phyloP scores from a whole-genome alignment of 2,888 invertebrate species.

The Xanthia togata region DNA sequence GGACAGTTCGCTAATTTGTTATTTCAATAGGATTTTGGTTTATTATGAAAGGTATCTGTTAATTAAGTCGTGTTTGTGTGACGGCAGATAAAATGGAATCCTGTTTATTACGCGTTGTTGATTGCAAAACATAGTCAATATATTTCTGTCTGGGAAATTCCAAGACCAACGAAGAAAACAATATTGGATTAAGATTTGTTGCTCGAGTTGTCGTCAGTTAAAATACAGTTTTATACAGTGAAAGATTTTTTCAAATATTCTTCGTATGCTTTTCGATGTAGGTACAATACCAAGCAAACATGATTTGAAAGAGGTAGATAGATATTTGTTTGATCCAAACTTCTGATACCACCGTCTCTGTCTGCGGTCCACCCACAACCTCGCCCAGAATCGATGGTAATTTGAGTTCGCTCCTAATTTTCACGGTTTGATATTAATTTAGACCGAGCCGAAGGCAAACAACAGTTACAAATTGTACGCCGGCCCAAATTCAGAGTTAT shows the following conservation, averaged over 20 bases:
- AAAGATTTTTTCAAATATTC: not conserved
- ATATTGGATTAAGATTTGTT: not conserved
- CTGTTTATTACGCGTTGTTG: constrained; percentile 8
- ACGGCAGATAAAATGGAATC: not conserved
- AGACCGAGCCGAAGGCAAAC: constrained; percentile 74
- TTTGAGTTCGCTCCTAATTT: constrained; percentile 74
- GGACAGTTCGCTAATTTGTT: constrained; percentile 3
- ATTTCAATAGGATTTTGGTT: constrained; percentile 32
- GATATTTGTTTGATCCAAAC: constrained; percentile 18
- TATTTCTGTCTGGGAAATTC: not conserved
- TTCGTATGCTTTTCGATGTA: not conserved
- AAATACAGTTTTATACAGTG: not conserved
- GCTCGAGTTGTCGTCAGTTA: not conserved
- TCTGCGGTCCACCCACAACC: constrained; percentile 53
- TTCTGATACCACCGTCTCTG: constrained; percentile 8
- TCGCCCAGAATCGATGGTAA: constrained; percentile 69
- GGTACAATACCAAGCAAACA: constrained; percentile 2
- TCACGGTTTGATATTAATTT: constrained; percentile 79
- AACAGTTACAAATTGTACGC: constrained; percentile 72
- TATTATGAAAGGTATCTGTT: constrained; percentile 23
- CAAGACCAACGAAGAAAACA: not conserved
- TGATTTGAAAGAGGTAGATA: constrained; percentile 15
- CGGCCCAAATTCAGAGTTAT: constrained; percentile 70
- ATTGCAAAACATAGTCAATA: not conserved
- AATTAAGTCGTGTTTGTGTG: constrained; percentile 29